Percentiles rank a stretch among this genome's conserved stretches.
phyloP scores from a whole-genome alignment of 1,140 invertebrate genomes.

The Drosophila sucinea region DNA sequence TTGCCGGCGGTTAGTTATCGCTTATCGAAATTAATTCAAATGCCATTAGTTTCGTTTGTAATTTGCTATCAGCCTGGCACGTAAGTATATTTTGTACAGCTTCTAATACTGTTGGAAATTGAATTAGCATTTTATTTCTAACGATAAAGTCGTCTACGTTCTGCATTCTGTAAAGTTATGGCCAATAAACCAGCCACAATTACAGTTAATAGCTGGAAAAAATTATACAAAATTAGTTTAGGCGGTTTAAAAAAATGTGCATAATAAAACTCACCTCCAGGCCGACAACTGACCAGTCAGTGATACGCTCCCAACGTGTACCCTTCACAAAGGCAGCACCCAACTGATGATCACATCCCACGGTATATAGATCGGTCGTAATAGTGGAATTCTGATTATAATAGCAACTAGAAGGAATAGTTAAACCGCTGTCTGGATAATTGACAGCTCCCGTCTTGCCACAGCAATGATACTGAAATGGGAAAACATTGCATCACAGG shows the following conservation, averaged over 20 bases:
- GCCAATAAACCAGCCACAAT: slow-evolving; percentile 66
- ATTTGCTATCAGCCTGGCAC: not conserved
- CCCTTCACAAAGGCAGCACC: slow-evolving; percentile 48
- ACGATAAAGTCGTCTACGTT: slow-evolving; percentile 59
- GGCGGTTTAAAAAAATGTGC: too few species aligned
- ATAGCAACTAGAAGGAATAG: slow-evolving; percentile 68
- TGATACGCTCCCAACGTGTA: slow-evolving; percentile 66
- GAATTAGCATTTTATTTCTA: slow-evolving; percentile 3
- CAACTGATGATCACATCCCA: slow-evolving; percentile 57
- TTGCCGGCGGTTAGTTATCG: not conserved
- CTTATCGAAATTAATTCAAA: not conserved
- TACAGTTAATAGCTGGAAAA: slow-evolving; percentile 52
- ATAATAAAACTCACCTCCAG: slow-evolving; percentile 53
- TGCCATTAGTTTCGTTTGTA: not conserved
- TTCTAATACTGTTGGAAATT: slow-evolving; percentile 48
- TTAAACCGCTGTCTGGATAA: slow-evolving; percentile 54
- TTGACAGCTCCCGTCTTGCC: slow-evolving; percentile 65
- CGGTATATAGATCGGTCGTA: slow-evolving; percentile 51
- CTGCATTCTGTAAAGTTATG: slow-evolving; percentile 69
- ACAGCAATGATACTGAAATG: slow-evolving; percentile 71
- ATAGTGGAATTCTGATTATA: slow-evolving; percentile 62
- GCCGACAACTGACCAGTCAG: slow-evolving; percentile 72
- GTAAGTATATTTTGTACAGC: slow-evolving; percentile 31
- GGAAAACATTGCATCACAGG: not conserved
- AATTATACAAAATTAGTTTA: not conserved